phyloP scores from a whole-genome alignment of 92 coral and sea anemone genomes.

The Isaurus tuberculatus region DNA sequence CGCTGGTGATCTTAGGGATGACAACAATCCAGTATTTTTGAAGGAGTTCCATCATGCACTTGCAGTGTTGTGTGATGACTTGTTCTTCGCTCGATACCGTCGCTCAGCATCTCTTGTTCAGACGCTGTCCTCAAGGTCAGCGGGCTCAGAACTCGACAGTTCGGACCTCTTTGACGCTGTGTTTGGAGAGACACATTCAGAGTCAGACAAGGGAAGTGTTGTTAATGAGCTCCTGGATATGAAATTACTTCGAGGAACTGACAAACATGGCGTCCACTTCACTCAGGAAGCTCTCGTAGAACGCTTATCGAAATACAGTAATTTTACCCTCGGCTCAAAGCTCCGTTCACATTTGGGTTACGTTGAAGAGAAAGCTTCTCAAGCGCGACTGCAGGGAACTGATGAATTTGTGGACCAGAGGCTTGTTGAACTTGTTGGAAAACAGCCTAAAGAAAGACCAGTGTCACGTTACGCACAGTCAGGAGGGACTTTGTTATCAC shows the following conservation, averaged over 20 bases:
- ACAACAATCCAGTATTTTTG: conserved; percentile 90
- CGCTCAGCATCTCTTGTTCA: conserved; percentile 92
- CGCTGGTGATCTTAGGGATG: conserved; percentile 94
- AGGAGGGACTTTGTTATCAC: conserved; percentile 84
- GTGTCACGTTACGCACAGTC: conserved; percentile 94
- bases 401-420: conserved; percentile 89
- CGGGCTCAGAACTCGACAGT: conserved; percentile 68
- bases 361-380: conserved; percentile 78
- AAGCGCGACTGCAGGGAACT: conserved; percentile 93
- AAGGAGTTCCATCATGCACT: conserved; percentile 97
- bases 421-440: conserved; percentile 82
- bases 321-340: conserved; percentile 89
- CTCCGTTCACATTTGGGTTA: conserved; percentile 87
- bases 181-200: conserved; percentile 80
- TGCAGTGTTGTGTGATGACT: conserved; percentile 95
- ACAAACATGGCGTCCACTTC: conserved; percentile 95
- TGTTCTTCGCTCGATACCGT: conserved; percentile 99
- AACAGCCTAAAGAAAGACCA: conserved; percentile 78
- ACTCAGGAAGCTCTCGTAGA: conserved; percentile 91
- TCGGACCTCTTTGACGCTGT: conserved; percentile 83
- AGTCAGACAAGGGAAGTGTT: conserved; percentile 82
- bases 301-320: conserved; percentile 91
- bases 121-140: conserved; percentile 74
- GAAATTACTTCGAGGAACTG: conserved; percentile 92
- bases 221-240: conserved; percentile 91